A percentile compares a stretch with the other conserved stretches of the same genome.
These are phyloP conservation scores for Drymonia ruficornis DNA, from an alignment of 2,888 invertebrate genomes.

Conservation along the genomic window DNA sequence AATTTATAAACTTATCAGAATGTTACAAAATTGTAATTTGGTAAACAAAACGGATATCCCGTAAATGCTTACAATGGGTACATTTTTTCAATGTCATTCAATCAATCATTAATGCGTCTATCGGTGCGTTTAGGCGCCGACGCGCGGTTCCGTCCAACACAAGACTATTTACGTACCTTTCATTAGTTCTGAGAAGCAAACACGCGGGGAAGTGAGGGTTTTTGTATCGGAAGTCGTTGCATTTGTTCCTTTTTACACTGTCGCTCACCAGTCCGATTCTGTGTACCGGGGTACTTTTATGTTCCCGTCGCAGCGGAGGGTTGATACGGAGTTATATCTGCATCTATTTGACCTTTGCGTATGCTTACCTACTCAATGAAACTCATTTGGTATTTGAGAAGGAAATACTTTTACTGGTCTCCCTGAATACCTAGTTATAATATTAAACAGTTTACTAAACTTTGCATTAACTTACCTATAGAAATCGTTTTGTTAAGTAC, in stretches of 20 bases:
- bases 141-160: slow-evolving; percentile 66
- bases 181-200: slow-evolving; percentile 78
- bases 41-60: slow-evolving; percentile 39
- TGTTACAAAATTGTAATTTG: background rate
- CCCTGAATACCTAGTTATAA: too few relatives aligned
- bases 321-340: background rate
- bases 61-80: slow-evolving; percentile 24
- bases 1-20: too few relatives aligned
- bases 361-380: too few relatives aligned
- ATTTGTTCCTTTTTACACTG: slow-evolving; percentile 65
- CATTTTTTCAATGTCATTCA: slow-evolving; percentile 67
- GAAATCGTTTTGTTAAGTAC: too few relatives aligned
- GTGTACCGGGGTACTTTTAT: slow-evolving; percentile 18
- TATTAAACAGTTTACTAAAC: too few relatives aligned
- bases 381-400: too few relatives aligned
- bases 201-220: slow-evolving; percentile 71
- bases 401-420: too few relatives aligned
- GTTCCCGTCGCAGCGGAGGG: background rate
- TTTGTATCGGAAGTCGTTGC: slow-evolving; percentile 77
- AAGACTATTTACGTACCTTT: slow-evolving; percentile 78
- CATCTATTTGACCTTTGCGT: too few relatives aligned
- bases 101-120: slow-evolving; percentile 72
- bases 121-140: slow-evolving; percentile 55
- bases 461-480: too few relatives aligned
- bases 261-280: slow-evolving; percentile 43